Evolutionary conservation across 2,113 vertebrate genomes (phyloP).

Genomic region (Eclectus roratus): DNA sequence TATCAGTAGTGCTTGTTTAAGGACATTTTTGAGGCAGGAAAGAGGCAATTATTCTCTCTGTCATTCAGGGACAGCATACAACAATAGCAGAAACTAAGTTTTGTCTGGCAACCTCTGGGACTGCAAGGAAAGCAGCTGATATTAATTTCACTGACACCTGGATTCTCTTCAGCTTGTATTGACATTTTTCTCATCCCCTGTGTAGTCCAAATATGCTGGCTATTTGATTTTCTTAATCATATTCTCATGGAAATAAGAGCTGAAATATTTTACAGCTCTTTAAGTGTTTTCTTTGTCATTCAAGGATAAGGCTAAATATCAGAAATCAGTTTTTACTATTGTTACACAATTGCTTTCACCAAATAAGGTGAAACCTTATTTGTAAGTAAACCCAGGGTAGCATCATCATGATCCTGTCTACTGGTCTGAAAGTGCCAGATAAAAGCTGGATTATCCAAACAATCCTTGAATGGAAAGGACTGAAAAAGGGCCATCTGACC

Average conservation of each 20-base stretch:
- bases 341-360: background rate
- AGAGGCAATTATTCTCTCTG: background rate
- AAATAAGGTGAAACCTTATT: background rate
- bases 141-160: background rate
- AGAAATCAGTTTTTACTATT: background rate
- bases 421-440: background rate
- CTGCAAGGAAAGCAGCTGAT: background rate
- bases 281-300: background rate
- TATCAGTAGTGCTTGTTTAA: background rate
- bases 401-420: background rate
- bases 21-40: background rate
- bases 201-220: background rate
- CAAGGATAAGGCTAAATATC: background rate
- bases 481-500: background rate
- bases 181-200: constrained; percentile 17
- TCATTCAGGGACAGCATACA: background rate
- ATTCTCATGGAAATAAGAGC: background rate
- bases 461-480: background rate
- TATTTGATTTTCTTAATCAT: constrained; percentile 29
- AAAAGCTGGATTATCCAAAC: background rate
- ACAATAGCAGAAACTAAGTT: background rate
- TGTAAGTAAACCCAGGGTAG: background rate
- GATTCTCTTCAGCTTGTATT: background rate
- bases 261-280: background rate
- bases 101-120: background rate